Evolutionary conservation across 2,888 invertebrate species (phyloP).

Genomic region (Brachypterus glaber): DNA sequence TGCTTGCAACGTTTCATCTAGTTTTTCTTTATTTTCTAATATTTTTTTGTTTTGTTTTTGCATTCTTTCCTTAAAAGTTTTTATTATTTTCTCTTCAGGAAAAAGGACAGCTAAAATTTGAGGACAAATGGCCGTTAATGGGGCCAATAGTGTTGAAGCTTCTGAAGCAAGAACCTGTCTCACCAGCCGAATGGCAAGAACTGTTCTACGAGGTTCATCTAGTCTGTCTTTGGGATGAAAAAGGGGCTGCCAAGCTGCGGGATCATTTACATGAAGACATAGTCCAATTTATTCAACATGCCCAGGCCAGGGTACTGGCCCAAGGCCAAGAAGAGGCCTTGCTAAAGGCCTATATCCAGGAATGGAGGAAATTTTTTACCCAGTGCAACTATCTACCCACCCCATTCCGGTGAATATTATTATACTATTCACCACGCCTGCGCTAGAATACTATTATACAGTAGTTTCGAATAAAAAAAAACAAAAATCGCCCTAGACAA

Average conservation of each 20-base stretch:
- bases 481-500: too few species aligned
- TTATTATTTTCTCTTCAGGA: conserved; percentile 43
- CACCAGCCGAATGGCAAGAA: conserved; percentile 95
- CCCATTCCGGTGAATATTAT: too few species aligned
- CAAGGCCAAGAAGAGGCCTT: conserved; percentile 93
- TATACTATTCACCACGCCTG: too few species aligned
- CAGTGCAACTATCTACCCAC: conserved; percentile 96
- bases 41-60: not conserved
- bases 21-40: conserved; percentile 11
- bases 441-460: too few species aligned
- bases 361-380: conserved; percentile 97
- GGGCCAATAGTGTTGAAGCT: conserved; percentile 88
- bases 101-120: conserved; percentile 77
- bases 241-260: conserved; percentile 79
- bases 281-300: conserved; percentile 87
- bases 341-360: conserved; percentile 90
- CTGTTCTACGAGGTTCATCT: conserved; percentile 92
- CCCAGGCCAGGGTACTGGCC: conserved; percentile 79
- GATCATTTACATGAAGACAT: conserved; percentile 88
- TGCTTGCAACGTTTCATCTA: too few species aligned
- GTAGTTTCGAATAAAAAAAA: too few species aligned
- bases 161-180: conserved; percentile 87
- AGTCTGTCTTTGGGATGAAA: conserved; percentile 96
- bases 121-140: conserved; percentile 96
- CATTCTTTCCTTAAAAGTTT: not conserved